A percentile compares a stretch with the other conserved stretches of the same genome.
Conservation (phyloP, 2,113 vertebrate genomes). For the Melanostigma gelatinosum region DNA sequence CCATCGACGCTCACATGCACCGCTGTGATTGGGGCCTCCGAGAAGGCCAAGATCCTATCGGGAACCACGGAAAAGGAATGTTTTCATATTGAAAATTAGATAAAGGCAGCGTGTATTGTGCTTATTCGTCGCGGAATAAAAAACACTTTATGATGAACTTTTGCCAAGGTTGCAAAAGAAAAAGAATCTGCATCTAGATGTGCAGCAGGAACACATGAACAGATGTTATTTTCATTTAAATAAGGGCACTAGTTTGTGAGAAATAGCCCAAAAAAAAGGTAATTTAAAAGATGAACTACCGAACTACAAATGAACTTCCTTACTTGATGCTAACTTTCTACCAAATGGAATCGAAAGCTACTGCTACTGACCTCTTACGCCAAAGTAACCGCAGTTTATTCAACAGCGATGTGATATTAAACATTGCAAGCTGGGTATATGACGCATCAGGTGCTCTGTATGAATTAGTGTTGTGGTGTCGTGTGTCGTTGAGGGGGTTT, state of each 20-base stretch:
- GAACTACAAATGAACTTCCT: neutral
- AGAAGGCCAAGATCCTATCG: constrained; percentile 92
- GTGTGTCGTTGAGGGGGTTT: neutral
- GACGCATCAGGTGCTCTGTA: neutral
- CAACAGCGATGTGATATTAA: neutral
- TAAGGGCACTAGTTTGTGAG: neutral
- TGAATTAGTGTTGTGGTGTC: neutral
- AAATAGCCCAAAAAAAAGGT: neutral
- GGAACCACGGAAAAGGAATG: neutral
- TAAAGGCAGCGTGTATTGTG: neutral
- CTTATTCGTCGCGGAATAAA: neutral
- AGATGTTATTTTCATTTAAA: neutral
- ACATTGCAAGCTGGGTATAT: neutral
- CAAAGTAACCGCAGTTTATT: neutral
- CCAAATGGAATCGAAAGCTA: neutral
- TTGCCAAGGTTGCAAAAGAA: neutral
- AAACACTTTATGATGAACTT: neutral
- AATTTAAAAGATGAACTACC: neutral
- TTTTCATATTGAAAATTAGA: neutral
- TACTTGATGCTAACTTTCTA: neutral
- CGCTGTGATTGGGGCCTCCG: constrained; percentile 85
- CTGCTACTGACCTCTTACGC: neutral
- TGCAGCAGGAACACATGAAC: neutral
- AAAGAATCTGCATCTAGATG: neutral
- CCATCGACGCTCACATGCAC: constrained; percentile 88